Conservation (phyloP, 2,888 invertebrate genomes). For the Parnassius apollo region DNA sequence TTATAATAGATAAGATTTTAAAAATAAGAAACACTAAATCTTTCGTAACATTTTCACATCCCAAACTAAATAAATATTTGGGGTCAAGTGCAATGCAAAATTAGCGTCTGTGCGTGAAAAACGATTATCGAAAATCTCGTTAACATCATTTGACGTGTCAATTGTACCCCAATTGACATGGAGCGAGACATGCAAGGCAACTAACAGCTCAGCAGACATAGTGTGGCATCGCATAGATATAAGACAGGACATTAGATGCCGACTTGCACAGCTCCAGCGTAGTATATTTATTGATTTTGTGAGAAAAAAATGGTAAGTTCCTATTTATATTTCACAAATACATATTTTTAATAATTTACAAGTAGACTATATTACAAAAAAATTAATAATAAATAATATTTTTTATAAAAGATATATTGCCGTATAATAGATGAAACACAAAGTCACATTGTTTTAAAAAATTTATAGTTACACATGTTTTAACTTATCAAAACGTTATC, state of each 20-base stretch:
- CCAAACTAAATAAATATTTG: background rate
- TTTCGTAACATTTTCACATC: no score
- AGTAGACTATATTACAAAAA: no score
- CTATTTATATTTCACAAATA: background rate
- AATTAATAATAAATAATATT: no score
- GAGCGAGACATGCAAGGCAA: constrained; percentile 40
- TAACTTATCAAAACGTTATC: no score
- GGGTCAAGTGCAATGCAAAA: background rate
- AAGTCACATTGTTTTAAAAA: no score
- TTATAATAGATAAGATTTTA: no score
- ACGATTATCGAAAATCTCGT: constrained; percentile 21
- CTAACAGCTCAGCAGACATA: constrained; percentile 33
- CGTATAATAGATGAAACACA: no score
- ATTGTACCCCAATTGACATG: constrained; percentile 54
- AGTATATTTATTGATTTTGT: background rate
- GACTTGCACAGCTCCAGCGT: constrained; percentile 14
- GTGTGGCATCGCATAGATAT: constrained; percentile 34
- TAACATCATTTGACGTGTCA: constrained; percentile 31
- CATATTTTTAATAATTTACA: no score
- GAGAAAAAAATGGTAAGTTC: constrained; percentile 21
- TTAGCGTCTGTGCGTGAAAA: constrained; percentile 17
- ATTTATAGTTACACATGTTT: no score
- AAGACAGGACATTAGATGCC: constrained; percentile 19
- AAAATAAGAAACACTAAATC: no score
- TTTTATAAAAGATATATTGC: no score